phyloP scores from a whole-genome alignment of 2,888 invertebrate genomes.

The Idaea straminata region DNA sequence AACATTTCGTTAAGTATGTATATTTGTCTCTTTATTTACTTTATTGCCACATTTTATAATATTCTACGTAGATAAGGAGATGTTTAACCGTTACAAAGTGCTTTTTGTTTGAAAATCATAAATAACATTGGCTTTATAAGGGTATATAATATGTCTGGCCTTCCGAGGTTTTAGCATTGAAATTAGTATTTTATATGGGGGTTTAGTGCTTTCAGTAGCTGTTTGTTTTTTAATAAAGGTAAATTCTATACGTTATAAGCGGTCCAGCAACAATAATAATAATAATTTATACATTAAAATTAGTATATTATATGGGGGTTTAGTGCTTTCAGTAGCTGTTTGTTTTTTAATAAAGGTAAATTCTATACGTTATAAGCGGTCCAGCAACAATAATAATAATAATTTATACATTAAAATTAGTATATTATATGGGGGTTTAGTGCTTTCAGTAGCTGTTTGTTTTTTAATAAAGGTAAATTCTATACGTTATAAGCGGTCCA shows the following conservation, averaged over 20 bases:
- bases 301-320: neutral
- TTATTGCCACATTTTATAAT: constrained; percentile 78
- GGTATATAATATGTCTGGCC: constrained; percentile 21
- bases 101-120: constrained; percentile 55
- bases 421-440: neutral
- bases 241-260: neutral
- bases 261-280: neutral
- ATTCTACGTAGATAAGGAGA: constrained; percentile 73
- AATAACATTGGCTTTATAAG: constrained; percentile 36
- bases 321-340: neutral
- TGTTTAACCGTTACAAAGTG: constrained; percentile 63
- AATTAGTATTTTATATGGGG: constrained; percentile 2
- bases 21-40: constrained; percentile 75
- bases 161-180: constrained; percentile 19
- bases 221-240: neutral
- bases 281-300: no score
- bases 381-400: neutral
- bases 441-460: neutral
- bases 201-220: neutral
- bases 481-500: neutral
- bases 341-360: neutral
- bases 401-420: constrained; percentile 19
- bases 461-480: neutral
- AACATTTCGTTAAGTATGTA: constrained; percentile 41
- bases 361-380: neutral